Evolutionary conservation across 2,797 vertebrate genomes (phyloP), one percentile per base, ranked within the genome.

Genomic region (Emydoidea blandingii): DNA sequence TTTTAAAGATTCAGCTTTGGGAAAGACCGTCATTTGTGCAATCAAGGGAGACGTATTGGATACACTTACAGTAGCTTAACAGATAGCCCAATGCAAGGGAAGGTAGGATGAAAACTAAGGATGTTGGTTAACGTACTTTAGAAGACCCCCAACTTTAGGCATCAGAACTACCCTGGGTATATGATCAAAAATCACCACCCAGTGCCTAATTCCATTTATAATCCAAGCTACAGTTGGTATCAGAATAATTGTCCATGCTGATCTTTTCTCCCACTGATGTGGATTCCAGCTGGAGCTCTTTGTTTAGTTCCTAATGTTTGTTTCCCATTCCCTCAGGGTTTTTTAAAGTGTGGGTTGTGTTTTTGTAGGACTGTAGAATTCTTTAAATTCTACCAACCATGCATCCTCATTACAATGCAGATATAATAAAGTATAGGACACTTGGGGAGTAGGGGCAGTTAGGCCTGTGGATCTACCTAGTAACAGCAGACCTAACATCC

Each of bases 1-100:
- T 2, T 19, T 49, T 65, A 50, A n/a, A n/a, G 8, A 8, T 34
- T 85, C 44, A 0, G 0, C 37, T 74, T 0, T 41, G 15, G 83
- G 56, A 83, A 57, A 6, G 29, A 27, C 50, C 1, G 1, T 80
- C 16, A 34, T 19, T 19, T 85, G 8, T 29, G 53, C 74, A 53
- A 6, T 0, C 14, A 47, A 56, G 11, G 2, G n/a, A 62, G 29
- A 31, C 14, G 49, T 78, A 34, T 47, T 12, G 18, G 1, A 19
- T 68, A 65, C 14, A 7, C 62, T n/a, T 62, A 62, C 57, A 62
- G 57, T 18, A 65, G 59, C 29, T 16, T 62, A 62, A 31, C 57
- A 59, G 29, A 62, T 34, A 50, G 18, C n/a, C 21, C 41, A 65
- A 44, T 44, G 80, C 50, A 11, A 76, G 52, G 85, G n/a, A 92